Conservation (phyloP, 2,888 invertebrate species). For the Lymantria monacha region DNA sequence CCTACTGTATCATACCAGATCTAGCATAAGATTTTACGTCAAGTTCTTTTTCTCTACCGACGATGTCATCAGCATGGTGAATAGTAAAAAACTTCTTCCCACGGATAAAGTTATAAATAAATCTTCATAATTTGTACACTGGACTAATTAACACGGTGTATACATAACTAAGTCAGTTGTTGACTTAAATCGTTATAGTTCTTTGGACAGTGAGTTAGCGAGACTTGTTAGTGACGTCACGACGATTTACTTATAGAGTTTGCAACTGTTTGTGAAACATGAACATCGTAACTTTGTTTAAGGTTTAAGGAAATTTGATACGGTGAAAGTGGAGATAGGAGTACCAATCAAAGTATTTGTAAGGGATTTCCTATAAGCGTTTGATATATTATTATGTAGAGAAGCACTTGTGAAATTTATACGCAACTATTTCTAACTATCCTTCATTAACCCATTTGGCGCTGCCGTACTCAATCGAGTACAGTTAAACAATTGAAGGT, state of each 20-base stretch:
- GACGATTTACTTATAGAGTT: conserved; percentile 36
- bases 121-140: neutral
- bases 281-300: conserved; percentile 1
- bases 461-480: too few relatives aligned
- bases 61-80: too few relatives aligned
- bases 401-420: too few relatives aligned
- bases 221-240: conserved; percentile 24
- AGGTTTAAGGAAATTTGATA: neutral
- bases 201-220: conserved; percentile 33
- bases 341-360: neutral
- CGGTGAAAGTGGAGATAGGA: neutral
- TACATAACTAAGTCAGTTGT: conserved; percentile 26
- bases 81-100: too few relatives aligned
- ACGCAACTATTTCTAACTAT: too few relatives aligned
- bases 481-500: too few relatives aligned
- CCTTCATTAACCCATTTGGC: too few relatives aligned
- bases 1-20: too few relatives aligned
- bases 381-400: neutral
- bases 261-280: conserved; percentile 4
- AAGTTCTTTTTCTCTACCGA: too few relatives aligned
- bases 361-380: neutral
- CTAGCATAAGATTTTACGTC: too few relatives aligned
- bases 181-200: conserved; percentile 28
- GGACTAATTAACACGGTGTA: conserved; percentile 6
- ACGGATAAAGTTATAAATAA: neutral